phyloP scores from a whole-genome alignment of 2,797 vertebrate genomes.

The Lycodopsis pacificus region DNA sequence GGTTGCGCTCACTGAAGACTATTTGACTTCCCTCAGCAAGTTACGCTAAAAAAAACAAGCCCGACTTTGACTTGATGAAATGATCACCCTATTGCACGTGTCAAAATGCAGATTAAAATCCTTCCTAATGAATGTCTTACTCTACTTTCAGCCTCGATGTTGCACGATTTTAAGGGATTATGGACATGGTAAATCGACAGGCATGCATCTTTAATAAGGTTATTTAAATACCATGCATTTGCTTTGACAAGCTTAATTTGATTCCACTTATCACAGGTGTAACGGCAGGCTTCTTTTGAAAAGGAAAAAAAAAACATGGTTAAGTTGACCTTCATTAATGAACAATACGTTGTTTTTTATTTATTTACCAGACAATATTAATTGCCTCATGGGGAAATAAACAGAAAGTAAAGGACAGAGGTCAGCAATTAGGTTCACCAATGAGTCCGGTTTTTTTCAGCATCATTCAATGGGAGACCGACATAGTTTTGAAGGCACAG shows the following conservation, averaged over 20 bases:
- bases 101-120: neutral
- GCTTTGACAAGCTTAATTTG: neutral
- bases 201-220: slow-evolving; percentile 1
- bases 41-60: neutral
- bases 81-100: neutral
- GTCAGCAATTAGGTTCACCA: too few species aligned
- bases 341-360: too few species aligned
- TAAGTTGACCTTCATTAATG: too few species aligned
- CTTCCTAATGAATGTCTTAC: neutral
- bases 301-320: too few species aligned
- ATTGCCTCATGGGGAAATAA: too few species aligned
- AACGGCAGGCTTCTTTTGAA: too few species aligned
- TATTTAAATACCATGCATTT: neutral
- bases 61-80: too few species aligned
- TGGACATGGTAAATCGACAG: neutral
- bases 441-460: too few species aligned
- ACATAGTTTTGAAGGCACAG: too few species aligned
- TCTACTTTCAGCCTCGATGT: neutral
- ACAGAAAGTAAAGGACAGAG: too few species aligned
- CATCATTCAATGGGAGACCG: too few species aligned
- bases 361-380: too few species aligned
- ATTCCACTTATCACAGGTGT: neutral
- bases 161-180: neutral
- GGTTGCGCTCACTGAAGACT: neutral
- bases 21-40: neutral